Conservation (phyloP, 2,113 vertebrate genomes). For the Illadopsis cleaveri region DNA sequence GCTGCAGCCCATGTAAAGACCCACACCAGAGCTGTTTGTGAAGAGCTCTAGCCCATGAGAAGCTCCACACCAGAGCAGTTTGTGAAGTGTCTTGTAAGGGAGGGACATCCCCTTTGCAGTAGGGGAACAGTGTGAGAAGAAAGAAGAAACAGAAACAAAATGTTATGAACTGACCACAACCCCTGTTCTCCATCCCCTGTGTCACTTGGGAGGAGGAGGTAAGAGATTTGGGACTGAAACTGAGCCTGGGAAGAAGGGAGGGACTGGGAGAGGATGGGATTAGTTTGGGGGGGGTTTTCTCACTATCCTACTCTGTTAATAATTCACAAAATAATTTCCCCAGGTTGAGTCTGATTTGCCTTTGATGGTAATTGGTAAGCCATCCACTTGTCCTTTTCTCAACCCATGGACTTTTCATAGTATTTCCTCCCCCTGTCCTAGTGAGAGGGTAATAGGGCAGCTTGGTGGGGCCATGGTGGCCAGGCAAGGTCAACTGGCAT, state of each 20-base stretch:
- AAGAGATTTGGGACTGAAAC: neutral
- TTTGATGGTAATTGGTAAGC: neutral
- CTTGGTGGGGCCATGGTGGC: neutral
- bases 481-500: neutral
- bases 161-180: accelerated
- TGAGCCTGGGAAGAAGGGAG: neutral
- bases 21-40: neutral
- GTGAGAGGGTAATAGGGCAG: neutral
- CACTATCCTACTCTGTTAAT: neutral
- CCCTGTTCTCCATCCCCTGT: neutral
- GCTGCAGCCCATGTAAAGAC: neutral
- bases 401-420: neutral
- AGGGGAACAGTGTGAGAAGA: neutral
- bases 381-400: neutral
- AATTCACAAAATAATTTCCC: neutral
- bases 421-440: neutral
- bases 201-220: neutral
- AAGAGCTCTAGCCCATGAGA: neutral
- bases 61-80: neutral
- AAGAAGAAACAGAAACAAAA: neutral
- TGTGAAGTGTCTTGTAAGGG: neutral
- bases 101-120: neutral
- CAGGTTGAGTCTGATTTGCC: neutral
- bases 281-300: neutral
- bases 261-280: neutral